Percentiles rank a stretch among this genome's conserved stretches.
Evolutionary conservation across 1,140 invertebrate genomes (phyloP).

Genomic region (Apis cerana): DNA sequence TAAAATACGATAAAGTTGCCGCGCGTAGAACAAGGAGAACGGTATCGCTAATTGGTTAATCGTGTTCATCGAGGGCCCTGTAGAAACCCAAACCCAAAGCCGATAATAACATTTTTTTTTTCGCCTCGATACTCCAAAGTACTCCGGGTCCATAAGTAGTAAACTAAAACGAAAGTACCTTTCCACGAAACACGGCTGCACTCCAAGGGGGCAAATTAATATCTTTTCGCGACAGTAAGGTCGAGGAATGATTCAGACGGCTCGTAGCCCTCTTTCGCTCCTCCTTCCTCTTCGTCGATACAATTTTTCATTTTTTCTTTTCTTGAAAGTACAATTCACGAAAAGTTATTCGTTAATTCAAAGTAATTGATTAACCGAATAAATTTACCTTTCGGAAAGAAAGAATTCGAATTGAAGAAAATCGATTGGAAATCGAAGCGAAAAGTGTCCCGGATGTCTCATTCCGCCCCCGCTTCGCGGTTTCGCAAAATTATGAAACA

Average conservation of each 20-base stretch:
- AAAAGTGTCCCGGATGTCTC: background rate
- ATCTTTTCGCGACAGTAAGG: slow-evolving; percentile 13
- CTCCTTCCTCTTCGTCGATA: background rate
- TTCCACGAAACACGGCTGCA: slow-evolving; percentile 38
- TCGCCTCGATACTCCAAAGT: background rate
- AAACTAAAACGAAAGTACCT: slow-evolving; percentile 44
- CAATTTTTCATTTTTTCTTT: background rate
- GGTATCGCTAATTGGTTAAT: slow-evolving; percentile 63
- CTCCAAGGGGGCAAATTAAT: slow-evolving; percentile 22
- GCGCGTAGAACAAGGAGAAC: slow-evolving; percentile 45
- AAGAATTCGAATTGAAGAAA: too few relatives aligned
- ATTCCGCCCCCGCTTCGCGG: background rate
- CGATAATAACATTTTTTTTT: slow-evolving; percentile 32
- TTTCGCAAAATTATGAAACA: slow-evolving; percentile 28
- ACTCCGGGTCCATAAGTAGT: background rate
- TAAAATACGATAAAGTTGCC: slow-evolving; percentile 43
- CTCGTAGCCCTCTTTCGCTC: background rate
- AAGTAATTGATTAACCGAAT: too few relatives aligned
- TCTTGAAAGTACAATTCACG: background rate
- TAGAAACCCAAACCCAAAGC: slow-evolving; percentile 36
- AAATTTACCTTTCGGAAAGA: too few relatives aligned
- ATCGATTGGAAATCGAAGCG: too few relatives aligned
- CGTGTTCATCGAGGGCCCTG: slow-evolving; percentile 51
- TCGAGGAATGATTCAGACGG: slow-evolving; percentile 18
- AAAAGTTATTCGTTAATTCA: too few relatives aligned